Evolutionary conservation across 2,113 vertebrate species (phyloP), one percentile per base, ranked within the genome.

Genomic region (Misgurnus anguillicaudatus): DNA sequence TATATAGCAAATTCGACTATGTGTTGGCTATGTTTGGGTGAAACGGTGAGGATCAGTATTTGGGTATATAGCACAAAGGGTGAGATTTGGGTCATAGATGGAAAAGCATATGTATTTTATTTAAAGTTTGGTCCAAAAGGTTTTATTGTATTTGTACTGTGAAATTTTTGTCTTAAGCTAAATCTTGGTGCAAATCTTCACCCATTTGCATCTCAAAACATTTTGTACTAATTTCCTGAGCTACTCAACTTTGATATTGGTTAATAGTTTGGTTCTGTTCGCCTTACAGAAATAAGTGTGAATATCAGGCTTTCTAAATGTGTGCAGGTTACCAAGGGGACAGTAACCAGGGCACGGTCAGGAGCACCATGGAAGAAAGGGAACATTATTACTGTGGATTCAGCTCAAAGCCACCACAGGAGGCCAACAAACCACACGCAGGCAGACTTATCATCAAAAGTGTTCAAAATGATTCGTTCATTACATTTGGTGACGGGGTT

Each of bases 271-370:
- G 14, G 36, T 53, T 62, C 21, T 6, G 5, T 17, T 57, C n/a
- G n/a, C 8, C 17, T 45, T 5, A 73, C 1, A 19, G 8, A 42
- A 9, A 55, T 45, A 69, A 47, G 65, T 57, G 68, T 63, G 51
- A 51, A 79, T 66, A 70, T 63, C 65, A 78, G 60, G 55, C 76
- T 80, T 62, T 76, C 72, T 41, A 62, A 75, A 80, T 71, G 78
- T 48, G 68, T 71, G 78, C 41, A 75, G 53, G 85, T 85, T 86
- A 81, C 86, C 83, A 85, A 85, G 84, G 87, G 85, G 79, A 88
- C 84, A 70, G 84, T 87, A 85, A 80, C 83, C 81, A 85, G 77
- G 81, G 79, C 69, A 38, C 55, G 61, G 78, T 85, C 77, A 81
- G 60, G 24, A 65, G 41, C 65, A 80, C 13, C 38, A 48, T 61